phyloP scores from a whole-genome alignment of 92 coral and sea anemone genomes.

The Metridium senile region DNA sequence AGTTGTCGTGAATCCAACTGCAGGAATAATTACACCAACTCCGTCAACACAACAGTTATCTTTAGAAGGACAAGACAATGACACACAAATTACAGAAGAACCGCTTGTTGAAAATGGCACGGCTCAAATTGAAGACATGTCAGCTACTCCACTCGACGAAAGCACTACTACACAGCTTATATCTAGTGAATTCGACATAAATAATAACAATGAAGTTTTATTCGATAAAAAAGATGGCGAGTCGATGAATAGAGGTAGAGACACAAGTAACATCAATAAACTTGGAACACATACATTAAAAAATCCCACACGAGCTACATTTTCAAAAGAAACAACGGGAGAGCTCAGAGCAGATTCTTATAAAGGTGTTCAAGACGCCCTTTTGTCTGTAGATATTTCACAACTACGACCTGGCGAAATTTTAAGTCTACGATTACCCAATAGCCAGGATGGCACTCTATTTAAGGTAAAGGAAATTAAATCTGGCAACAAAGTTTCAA shows the following conservation, averaged over 20 bases:
- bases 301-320: conserved; percentile 8
- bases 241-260: not conserved
- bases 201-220: not conserved
- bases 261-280: not conserved
- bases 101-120: not conserved
- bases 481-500: conserved; percentile 17
- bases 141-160: not conserved
- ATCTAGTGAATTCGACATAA: conserved; percentile 5
- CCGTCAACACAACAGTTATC: not conserved
- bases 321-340: not conserved
- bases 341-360: conserved; percentile 22
- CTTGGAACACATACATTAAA: not conserved
- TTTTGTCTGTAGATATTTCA: conserved; percentile 38
- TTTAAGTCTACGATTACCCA: conserved; percentile 38
- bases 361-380: conserved; percentile 32
- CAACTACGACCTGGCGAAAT: conserved; percentile 38
- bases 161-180: not conserved
- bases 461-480: conserved; percentile 42
- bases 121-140: conserved; percentile 7
- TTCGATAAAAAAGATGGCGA: conserved; percentile 9
- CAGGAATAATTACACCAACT: not conserved
- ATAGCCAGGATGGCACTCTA: conserved; percentile 30
- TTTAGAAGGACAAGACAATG: no score
- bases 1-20: conserved; percentile 14
- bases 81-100: not conserved